Evolutionary conservation across 2,113 vertebrate species (phyloP), one percentile per base, ranked within the genome.

Genomic region (Bucco capensis): DNA sequence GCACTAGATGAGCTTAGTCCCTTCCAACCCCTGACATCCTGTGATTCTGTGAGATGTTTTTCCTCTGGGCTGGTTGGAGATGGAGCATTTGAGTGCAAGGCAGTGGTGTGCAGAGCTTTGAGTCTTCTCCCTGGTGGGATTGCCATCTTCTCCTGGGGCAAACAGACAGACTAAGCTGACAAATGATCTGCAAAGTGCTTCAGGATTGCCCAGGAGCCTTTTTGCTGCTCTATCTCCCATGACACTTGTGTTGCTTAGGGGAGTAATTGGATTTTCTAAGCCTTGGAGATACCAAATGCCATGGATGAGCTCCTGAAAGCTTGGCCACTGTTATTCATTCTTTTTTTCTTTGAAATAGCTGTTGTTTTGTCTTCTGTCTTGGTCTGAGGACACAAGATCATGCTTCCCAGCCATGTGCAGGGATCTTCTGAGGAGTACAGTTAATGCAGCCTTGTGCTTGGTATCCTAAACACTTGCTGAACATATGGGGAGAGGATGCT

Each of bases 181-280:
- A 88, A 16, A 9, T 1, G 14, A 18, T 49, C 38, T 65, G n/a
- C n/a, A 49, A 6, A 67, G 42, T 53, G 42, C 79, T 67, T 83
- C 66, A 31, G 62, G 14, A 18, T 70, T 35, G 28, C 42, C 37
- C 10, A 0, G 11, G 3, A 7, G 62, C 61, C 86, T 58, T n/a
- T n/a, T 19, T 6, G 75, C 70, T 71, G 47, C 4, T 14, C 19
- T 27, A 19, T 28, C 10, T 79, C 10, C 0, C 22, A 42, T 25
- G 1, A 16, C 17, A 2, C 17, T 6, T 6, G 0, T 2, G 19
- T 22, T 19, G 9, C 33, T 67, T 23, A 5, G 17, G 73, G 57
- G 57, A 89, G 14, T 31, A 6, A 30, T 82, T 60, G 2, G 53
- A 73, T 37, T 28, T 42, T n/a, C 7, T 42, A 11, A 51, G 60